Evolutionary conservation across 2,888 invertebrate genomes (phyloP).

Genomic region (Adelognathus sp.): DNA sequence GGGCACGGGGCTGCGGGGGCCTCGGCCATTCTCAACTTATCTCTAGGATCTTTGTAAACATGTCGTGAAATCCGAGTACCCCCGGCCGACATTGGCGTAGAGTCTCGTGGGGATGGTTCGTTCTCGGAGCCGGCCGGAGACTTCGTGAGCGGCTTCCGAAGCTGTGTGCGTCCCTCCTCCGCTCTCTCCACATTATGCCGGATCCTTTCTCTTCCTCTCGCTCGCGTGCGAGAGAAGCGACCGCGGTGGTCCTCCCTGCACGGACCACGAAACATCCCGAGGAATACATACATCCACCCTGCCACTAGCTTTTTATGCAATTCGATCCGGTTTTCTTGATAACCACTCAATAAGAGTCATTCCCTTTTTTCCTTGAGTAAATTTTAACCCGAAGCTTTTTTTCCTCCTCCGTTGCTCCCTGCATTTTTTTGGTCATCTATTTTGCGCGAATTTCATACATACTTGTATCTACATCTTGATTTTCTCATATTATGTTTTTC

Average conservation of each 20-base stretch:
- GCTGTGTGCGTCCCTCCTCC: background rate
- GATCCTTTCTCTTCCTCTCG: constrained; percentile 24
- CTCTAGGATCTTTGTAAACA: constrained; percentile 82
- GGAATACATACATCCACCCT: constrained; percentile 9
- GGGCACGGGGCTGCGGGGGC: constrained; percentile 72
- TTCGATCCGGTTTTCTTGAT: constrained; percentile 18
- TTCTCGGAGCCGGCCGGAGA: constrained; percentile 55
- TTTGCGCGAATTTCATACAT: too few relatives aligned
- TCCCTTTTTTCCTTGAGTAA: background rate
- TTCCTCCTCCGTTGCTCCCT: background rate
- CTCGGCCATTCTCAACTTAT: constrained; percentile 81
- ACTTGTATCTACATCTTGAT: too few relatives aligned
- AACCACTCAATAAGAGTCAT: constrained; percentile 14
- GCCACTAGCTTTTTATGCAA: constrained; percentile 23
- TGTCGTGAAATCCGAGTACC: constrained; percentile 81
- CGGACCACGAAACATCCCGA: background rate
- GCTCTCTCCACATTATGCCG: background rate
- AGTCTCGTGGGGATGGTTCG: constrained; percentile 70
- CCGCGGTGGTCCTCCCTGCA: background rate
- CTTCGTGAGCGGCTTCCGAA: constrained; percentile 56
- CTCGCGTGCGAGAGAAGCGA: constrained; percentile 46
- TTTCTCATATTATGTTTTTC: too few relatives aligned
- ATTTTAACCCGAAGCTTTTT: background rate
- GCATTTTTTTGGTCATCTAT: too few relatives aligned
- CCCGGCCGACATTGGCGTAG: constrained; percentile 80